Evolutionary conservation across 2,888 invertebrate genomes (phyloP).

Genomic region (Chloromyia formosa): DNA sequence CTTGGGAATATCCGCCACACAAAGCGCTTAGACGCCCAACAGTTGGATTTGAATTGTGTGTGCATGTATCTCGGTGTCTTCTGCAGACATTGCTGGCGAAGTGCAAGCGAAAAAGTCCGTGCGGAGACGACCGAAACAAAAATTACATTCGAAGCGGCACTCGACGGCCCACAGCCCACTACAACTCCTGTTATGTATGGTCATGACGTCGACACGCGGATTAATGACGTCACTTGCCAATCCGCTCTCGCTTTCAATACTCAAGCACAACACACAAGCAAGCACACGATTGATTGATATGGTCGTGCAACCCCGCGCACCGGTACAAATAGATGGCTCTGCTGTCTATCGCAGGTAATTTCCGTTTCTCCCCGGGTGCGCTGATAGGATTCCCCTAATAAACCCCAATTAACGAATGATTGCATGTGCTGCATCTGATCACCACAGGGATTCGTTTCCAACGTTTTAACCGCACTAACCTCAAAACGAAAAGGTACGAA

Average conservation of each 20-base stretch:
- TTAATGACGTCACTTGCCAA: conserved; percentile 25
- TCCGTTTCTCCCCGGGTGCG: neutral
- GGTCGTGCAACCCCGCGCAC: neutral
- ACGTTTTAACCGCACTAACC: neutral
- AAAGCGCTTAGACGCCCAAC: neutral
- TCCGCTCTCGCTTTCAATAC: conserved; percentile 39
- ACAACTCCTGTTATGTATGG: conserved; percentile 35
- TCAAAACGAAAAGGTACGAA: neutral
- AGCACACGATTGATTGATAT: conserved; percentile 23
- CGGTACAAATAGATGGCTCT: conserved; percentile 18
- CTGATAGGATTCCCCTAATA: neutral
- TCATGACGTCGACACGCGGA: conserved; percentile 12
- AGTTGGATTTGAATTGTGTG: too few relatives aligned
- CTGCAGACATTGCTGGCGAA: neutral
- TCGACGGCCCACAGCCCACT: conserved; percentile 28
- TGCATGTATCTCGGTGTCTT: neutral
- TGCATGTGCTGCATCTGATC: conserved; percentile 1
- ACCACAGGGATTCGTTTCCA: conserved; percentile 3
- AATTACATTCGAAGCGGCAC: conserved; percentile 1
- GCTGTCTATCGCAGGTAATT: neutral
- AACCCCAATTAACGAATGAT: neutral
- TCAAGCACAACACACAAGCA: neutral
- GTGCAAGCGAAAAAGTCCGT: conserved; percentile 11
- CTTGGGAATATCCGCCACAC: neutral
- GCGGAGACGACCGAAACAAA: conserved; percentile 3